Evolutionary conservation across 2,797 vertebrate species (phyloP), one percentile per base, ranked within the genome.

Genomic region (Chromis chromis): DNA sequence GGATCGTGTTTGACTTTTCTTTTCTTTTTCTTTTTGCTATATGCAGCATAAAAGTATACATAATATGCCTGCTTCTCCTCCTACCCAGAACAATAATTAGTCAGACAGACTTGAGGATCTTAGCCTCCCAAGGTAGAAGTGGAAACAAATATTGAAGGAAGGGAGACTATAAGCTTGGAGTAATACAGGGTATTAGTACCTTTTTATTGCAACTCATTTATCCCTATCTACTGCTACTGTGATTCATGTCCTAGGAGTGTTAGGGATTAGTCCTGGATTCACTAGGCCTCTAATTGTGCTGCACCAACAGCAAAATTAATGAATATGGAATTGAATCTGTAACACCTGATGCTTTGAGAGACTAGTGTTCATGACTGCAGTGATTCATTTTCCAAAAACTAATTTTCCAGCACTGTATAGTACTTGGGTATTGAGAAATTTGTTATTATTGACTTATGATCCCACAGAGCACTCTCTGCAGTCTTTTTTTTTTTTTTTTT

Each of bases 161-260:
- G 33, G 49, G 54, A 83, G 68, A 19, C 68, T 86, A 74, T 88
- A 84, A 89, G 76, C 84, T 83, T 70, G 70, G 59, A 80, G 81
- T 93, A 91, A 91, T 86, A 83, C 68, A 40, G 68, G 83, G 80
- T 89, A 88, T 92, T 92, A 92, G 80, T 81, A 88, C 75, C 68
- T 92, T 91, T 91, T 92, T 90, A 91, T 86, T 91, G 81, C 79
- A 75, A 82, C 81, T 91, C 71, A 88, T 93, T 92, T 91, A 90
- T 88, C 91, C 76, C 63, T 83, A 83, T 87, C 86, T 85, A 59
- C 83, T 53, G 78, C 78, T 75, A 70, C 84, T 76, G 66, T 83
- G 74, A 90, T 87, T 90, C 79, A 82, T 88, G 86, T 90, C 89
- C 90, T 85, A 56, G 57, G 87, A 89, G 84, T 78, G 86, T 83